Evolutionary conservation across 2,888 invertebrate genomes (phyloP).

Genomic region (Hoplodrina ambigua): DNA sequence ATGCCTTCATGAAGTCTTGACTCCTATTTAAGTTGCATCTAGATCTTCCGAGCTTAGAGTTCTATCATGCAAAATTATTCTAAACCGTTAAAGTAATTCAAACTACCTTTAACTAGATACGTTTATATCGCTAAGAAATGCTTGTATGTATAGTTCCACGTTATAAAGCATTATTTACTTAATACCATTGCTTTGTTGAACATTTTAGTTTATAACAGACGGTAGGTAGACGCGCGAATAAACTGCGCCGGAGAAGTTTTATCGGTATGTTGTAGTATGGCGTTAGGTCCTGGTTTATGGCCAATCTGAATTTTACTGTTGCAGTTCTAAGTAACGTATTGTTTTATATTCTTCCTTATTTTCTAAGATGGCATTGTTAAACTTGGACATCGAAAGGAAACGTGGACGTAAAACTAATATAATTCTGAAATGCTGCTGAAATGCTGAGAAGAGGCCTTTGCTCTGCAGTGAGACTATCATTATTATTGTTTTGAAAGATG

Average conservation of each 20-base stretch:
- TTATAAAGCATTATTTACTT: conserved; percentile 31
- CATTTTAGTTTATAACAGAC: conserved; percentile 45
- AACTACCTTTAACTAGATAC: background rate
- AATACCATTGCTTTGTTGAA: conserved; percentile 21
- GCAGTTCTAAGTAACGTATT: conserved; percentile 16
- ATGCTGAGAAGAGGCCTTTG: no score
- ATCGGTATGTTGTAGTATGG: conserved; percentile 9
- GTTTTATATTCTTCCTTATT: conserved; percentile 14
- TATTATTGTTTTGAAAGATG: background rate
- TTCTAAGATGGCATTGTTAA: background rate
- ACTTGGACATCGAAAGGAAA: background rate
- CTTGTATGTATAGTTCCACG: conserved; percentile 4
- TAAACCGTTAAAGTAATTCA: background rate
- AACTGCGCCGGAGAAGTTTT: conserved; percentile 10
- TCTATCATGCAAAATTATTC: conserved; percentile 13
- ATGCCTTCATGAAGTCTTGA: background rate
- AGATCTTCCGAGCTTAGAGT: background rate
- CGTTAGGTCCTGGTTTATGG: conserved; percentile 18
- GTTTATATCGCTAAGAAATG: conserved; percentile 28
- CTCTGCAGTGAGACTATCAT: no score
- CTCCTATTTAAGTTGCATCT: conserved; percentile 3
- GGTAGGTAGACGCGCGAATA: conserved; percentile 27
- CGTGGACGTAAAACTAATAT: background rate
- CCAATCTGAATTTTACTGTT: conserved; percentile 4
- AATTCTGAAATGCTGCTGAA: background rate